phyloP scores from a whole-genome alignment of 2,797 vertebrate species.

The Sebastes ruberrimus region DNA sequence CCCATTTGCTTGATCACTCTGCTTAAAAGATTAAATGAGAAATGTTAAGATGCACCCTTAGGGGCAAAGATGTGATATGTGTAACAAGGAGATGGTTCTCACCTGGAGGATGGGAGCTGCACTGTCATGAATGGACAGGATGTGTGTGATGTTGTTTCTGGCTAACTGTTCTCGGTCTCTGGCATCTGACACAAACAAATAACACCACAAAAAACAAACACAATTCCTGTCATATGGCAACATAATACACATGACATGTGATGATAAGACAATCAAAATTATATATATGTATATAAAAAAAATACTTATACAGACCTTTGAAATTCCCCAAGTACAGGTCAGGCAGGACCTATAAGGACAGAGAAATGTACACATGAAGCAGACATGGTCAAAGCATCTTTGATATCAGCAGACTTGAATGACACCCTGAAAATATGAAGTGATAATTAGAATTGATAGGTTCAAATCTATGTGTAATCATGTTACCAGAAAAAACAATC shows the following conservation, averaged over 20 bases:
- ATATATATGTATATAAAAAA: background rate
- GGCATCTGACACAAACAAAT: constrained; percentile 83
- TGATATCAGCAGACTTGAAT: constrained; percentile 6
- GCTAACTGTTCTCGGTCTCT: constrained; percentile 90
- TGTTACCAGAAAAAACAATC: background rate
- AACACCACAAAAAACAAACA: background rate
- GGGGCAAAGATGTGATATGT: background rate
- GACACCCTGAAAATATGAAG: background rate
- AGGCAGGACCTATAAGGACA: constrained; percentile 88
- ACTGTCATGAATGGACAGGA: constrained; percentile 91
- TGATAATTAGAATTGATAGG: background rate
- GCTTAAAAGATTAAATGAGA: background rate
- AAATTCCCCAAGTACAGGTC: constrained; percentile 95
- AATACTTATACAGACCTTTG: constrained; percentile 85
- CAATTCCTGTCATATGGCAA: background rate
- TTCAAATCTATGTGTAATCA: background rate
- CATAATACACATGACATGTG: fast-evolving
- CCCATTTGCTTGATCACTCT: background rate
- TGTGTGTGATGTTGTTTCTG: constrained; percentile 94
- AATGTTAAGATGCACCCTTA: background rate
- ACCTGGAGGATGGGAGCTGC: constrained; percentile 94
- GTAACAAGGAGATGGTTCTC: background rate
- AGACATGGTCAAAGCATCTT: background rate
- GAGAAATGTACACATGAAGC: background rate
- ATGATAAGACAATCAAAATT: background rate